A percentile compares a stretch with the other conserved stretches of the same genome.
These are phyloP conservation scores for Leptarthrus brevirostris DNA, from an alignment of 2,888 invertebrate genomes.

Conservation along the genomic window DNA sequence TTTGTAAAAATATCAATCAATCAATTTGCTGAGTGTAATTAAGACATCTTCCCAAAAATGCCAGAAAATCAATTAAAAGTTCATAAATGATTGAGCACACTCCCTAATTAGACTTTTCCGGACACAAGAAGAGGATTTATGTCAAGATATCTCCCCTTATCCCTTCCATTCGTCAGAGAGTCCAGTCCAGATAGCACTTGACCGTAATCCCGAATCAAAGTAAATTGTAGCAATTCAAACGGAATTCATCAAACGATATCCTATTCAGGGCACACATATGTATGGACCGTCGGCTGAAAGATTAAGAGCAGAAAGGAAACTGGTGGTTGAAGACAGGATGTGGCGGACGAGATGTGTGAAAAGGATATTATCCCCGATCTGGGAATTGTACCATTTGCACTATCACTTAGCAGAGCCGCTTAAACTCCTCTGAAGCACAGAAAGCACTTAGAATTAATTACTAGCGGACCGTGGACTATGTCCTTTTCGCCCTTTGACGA, in stretches of 20 bases:
- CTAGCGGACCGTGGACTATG: slow-evolving; percentile 27
- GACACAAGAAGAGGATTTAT: slow-evolving; percentile 1
- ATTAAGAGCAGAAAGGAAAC: slow-evolving; percentile 1
- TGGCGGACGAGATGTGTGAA: slow-evolving; percentile 16
- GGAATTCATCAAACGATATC: slow-evolving; percentile 49
- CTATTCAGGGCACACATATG: background rate
- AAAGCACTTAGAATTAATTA: slow-evolving; percentile 45
- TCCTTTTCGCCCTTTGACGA: background rate
- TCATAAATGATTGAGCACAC: slow-evolving; percentile 54
- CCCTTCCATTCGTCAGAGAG: background rate
- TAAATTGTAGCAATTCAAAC: slow-evolving; percentile 50
- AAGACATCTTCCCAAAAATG: background rate
- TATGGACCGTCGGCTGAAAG: slow-evolving; percentile 17
- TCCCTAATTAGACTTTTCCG: slow-evolving; percentile 39
- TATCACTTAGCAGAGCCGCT: slow-evolving; percentile 4
- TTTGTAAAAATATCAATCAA: too few species aligned
- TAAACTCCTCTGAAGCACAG: background rate
- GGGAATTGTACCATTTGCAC: background rate
- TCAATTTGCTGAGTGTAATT: too few species aligned
- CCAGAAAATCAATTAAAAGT: slow-evolving; percentile 44
- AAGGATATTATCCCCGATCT: slow-evolving; percentile 25
- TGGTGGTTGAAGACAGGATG: background rate
- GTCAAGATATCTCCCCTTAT: slow-evolving; percentile 40
- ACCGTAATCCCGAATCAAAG: slow-evolving; percentile 49
- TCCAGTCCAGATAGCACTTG: slow-evolving; percentile 32